These are phyloP conservation scores for Coleophora deauratella DNA, from an alignment of 2,888 invertebrate genomes.

Conservation along the genomic window DNA sequence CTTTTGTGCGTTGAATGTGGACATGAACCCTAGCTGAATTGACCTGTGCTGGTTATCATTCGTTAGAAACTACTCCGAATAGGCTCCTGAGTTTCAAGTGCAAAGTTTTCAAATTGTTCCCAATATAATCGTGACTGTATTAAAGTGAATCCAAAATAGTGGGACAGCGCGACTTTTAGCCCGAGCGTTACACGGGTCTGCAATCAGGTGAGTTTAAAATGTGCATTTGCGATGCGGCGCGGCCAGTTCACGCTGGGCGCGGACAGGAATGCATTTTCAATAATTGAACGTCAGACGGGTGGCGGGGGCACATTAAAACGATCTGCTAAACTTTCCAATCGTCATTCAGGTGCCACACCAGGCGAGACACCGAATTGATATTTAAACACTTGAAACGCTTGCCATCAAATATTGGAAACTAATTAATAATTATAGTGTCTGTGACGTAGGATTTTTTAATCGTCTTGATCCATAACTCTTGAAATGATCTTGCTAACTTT, in stretches of 20 bases:
- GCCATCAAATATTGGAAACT: too few relatives aligned
- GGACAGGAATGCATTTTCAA: slow-evolving; percentile 71
- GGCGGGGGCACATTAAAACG: slow-evolving; percentile 64
- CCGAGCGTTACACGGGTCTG: slow-evolving; percentile 62
- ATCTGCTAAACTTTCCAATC: slow-evolving; percentile 54
- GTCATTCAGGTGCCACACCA: slow-evolving; percentile 32
- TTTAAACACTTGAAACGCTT: too few relatives aligned
- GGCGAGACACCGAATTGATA: slow-evolving; percentile 7
- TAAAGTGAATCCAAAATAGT: slow-evolving; percentile 37
- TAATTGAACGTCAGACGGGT: slow-evolving; percentile 73
- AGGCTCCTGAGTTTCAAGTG: too few relatives aligned
- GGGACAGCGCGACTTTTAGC: slow-evolving; percentile 62
- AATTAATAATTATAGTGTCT: too few relatives aligned
- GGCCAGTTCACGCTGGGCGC: slow-evolving; percentile 46
- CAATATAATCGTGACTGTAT: not conserved
- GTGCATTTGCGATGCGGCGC: slow-evolving; percentile 68
- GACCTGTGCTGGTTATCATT: too few relatives aligned
- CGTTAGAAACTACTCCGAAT: too few relatives aligned
- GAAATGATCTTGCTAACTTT: too few relatives aligned
- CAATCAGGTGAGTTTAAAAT: slow-evolving; percentile 73
- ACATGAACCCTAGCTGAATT: too few relatives aligned
- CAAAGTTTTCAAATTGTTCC: too few relatives aligned
- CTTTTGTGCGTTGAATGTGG: too few relatives aligned
- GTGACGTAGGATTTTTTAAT: too few relatives aligned
- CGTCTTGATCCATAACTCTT: too few relatives aligned